Base-by-base conservation (phyloP, 1,140 invertebrate genomes). In the Pararge aegeria region DNA sequence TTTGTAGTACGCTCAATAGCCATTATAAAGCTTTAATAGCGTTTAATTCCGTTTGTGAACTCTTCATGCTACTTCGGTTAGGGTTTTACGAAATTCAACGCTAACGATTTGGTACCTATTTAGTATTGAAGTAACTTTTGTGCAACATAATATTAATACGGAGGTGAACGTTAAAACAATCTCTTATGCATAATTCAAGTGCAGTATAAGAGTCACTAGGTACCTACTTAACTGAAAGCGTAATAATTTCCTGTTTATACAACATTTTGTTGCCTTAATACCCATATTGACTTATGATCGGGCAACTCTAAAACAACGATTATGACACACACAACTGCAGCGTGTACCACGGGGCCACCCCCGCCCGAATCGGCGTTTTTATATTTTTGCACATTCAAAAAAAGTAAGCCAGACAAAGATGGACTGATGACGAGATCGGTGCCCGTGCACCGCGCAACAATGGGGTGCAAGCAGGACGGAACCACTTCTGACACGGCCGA, bases 331-430 rank as follows among this genome's bases (percentile, higher is more conserved):
- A 89, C 86, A 73, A 75, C 51, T 78, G 78, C 83, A 82, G 55
- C 66, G 48, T 40, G 70, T 61, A 44, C 46, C 40, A 66, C 49
- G 69, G 72, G 58, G 70, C 75, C 74, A 68, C 74, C 80, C 71
- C 74, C 73, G 51, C 75, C 69, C 78, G 82, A 80, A 77, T 83
- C 77, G 76, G 80, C 75, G 83, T 89, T 89, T 89, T 89, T 89
- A 87, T 87, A 89, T 89, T 87, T 87, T 89, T 87, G 83, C 84
- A 87, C 84, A 86, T 85, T 87, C 76, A 85, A 87, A 89, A 88
- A 87, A 87, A 87, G 78, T 49, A 68, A 70, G 82, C 68, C 74
- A 89, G 86, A 89, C 82, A 89, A 89, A 89, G 86, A 89, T 84
- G 86, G 83, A 89, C 66, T 81, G 83, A 85, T 87, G 86, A 87